Percentiles rank a stretch among this genome's conserved stretches.
phyloP scores from a whole-genome alignment of 1,140 invertebrate genomes.

The Aphelinus atriplicis region DNA sequence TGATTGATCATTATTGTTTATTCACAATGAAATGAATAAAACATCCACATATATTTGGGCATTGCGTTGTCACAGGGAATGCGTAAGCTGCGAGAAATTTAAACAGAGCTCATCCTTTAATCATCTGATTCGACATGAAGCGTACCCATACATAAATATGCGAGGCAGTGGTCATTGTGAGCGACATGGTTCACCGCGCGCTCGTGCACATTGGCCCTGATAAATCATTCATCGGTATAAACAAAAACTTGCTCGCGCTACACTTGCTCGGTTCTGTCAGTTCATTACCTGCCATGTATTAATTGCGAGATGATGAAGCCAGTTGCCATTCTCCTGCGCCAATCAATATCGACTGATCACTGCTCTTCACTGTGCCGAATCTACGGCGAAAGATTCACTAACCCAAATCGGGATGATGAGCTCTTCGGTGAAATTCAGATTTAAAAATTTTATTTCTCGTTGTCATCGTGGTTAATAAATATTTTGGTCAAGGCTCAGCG shows the following conservation, averaged over 20 bases:
- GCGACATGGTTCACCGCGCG: not conserved
- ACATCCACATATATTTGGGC: no score
- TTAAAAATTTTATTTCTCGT: no score
- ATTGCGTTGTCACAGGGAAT: no score
- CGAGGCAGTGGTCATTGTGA: not conserved
- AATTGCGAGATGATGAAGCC: constrained; percentile 1
- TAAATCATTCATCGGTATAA: constrained; percentile 28
- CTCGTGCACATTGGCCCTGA: not conserved
- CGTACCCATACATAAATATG: not conserved
- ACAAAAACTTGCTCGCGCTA: constrained; percentile 12
- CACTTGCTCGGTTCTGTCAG: not conserved
- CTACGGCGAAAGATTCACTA: no score
- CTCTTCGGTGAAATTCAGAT: no score
- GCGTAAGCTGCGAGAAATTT: not conserved
- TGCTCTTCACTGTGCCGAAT: no score
- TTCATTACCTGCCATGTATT: constrained; percentile 13
- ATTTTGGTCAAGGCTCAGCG: no score
- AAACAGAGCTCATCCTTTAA: not conserved
- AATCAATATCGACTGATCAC: no score
- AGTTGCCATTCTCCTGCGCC: not conserved
- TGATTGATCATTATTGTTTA: no score
- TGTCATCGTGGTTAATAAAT: no score
- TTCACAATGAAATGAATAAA: no score
- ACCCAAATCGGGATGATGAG: no score
- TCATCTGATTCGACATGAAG: constrained; percentile 11